Conservation (phyloP, 2,888 invertebrate genomes). For the Strigamia crassipes region DNA sequence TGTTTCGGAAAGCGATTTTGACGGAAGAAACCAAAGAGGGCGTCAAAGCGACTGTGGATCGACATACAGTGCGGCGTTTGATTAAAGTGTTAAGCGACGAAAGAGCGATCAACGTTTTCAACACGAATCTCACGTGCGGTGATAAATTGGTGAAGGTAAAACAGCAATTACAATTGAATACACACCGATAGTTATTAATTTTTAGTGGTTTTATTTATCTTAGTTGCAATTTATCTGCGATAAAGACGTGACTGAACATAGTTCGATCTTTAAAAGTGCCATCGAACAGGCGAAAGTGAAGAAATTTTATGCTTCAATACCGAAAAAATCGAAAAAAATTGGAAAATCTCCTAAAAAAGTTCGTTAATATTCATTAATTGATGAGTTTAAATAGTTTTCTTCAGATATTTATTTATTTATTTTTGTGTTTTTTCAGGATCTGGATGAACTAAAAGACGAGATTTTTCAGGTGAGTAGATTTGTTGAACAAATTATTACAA, state of each 20-base stretch:
- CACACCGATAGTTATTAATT: neutral
- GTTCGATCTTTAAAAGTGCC: slow-evolving; percentile 64
- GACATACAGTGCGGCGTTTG: slow-evolving; percentile 69
- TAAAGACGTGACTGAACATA: slow-evolving; percentile 53
- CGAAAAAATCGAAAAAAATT: neutral
- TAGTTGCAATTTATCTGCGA: slow-evolving; percentile 56
- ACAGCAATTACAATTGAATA: neutral
- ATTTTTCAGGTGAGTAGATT: no score
- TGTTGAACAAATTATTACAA: no score
- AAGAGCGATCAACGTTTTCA: slow-evolving; percentile 65
- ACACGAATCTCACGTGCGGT: slow-evolving; percentile 61
- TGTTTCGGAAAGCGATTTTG: slow-evolving; percentile 49
- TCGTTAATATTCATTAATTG: neutral
- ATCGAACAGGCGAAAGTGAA: slow-evolving; percentile 69
- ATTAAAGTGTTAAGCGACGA: slow-evolving; percentile 65
- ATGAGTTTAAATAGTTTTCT: neutral
- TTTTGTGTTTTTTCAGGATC: no score
- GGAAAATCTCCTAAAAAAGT: neutral
- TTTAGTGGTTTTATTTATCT: neutral
- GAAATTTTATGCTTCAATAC: slow-evolving; percentile 57
- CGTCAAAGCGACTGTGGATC: slow-evolving; percentile 67
- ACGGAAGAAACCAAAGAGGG: slow-evolving; percentile 64
- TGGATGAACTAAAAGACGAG: no score
- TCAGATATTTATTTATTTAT: neutral
- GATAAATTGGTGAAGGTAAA: slow-evolving; percentile 60